Conservation (phyloP, 2,113 vertebrate species). For the Cyanistes caeruleus region DNA sequence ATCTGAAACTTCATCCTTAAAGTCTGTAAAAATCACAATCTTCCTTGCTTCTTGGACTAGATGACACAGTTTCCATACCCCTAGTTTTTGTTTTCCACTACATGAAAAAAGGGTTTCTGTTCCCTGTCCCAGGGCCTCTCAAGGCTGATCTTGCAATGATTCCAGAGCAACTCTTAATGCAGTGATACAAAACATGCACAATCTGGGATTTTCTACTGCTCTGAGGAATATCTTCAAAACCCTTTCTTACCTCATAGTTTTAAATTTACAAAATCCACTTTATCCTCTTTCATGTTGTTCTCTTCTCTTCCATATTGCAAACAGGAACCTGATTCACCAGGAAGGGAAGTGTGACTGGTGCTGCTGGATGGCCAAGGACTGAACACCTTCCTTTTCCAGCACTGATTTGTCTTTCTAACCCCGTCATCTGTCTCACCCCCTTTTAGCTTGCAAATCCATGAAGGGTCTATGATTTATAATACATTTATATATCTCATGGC, state of each 20-base stretch:
- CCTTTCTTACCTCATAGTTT: background rate
- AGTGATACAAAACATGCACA: fast-evolving
- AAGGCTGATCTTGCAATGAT: background rate
- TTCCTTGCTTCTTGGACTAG: background rate
- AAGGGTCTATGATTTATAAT: background rate
- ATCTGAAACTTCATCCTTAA: background rate
- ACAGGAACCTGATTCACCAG: background rate
- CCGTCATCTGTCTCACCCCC: background rate
- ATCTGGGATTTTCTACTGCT: background rate
- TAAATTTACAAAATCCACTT: background rate
- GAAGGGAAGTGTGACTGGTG: background rate
- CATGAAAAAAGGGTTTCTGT: background rate
- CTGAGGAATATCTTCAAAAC: background rate
- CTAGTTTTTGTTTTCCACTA: background rate
- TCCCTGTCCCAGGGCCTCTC: background rate
- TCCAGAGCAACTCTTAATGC: background rate
- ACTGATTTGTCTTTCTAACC: background rate
- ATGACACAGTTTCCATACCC: background rate
- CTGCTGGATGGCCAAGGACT: background rate
- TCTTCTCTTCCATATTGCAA: background rate
- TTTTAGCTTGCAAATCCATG: background rate
- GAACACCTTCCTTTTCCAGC: background rate
- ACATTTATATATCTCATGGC: background rate
- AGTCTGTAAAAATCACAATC: background rate
- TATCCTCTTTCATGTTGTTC: background rate